These are phyloP conservation scores for Oeneis ivallda DNA, from an alignment of 2,888 invertebrate genomes.

Conservation along the genomic window DNA sequence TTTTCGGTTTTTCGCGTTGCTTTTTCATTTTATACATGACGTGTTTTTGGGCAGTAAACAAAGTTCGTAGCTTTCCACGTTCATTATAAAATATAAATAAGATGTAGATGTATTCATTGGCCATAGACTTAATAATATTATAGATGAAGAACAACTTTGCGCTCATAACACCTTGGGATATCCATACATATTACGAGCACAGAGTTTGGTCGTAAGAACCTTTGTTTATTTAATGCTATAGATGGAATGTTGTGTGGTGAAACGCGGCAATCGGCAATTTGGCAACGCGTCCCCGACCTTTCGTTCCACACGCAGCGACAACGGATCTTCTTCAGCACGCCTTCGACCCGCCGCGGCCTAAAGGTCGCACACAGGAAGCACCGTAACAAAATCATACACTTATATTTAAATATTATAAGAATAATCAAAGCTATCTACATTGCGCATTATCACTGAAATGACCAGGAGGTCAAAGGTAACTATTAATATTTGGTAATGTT, in stretches of 20 bases:
- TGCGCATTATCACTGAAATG: conserved; percentile 69
- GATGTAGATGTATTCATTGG: conserved; percentile 16
- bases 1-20: too few species aligned
- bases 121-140: conserved; percentile 24
- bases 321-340: conserved; percentile 63
- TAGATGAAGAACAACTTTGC: conserved; percentile 4
- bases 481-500: conserved; percentile 77
- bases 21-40: too few species aligned
- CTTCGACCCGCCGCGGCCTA: conserved; percentile 49
- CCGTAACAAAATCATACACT: conserved; percentile 35
- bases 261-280: conserved; percentile 62
- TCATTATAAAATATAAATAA: too few species aligned
- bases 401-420: conserved; percentile 45
- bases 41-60: too few species aligned
- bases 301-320: conserved; percentile 50
- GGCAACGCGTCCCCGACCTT: conserved; percentile 73
- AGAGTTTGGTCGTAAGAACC: conserved; percentile 7
- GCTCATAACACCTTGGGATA: too few species aligned
- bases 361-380: conserved; percentile 51
- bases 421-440: conserved; percentile 73
- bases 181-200: background rate
- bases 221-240: conserved; percentile 42
- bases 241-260: conserved; percentile 71
- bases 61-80: too few species aligned
- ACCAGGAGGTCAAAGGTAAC: conserved; percentile 75